phyloP scores from a whole-genome alignment of 2,888 invertebrate genomes.

The Caenorhabditis sulstoni region DNA sequence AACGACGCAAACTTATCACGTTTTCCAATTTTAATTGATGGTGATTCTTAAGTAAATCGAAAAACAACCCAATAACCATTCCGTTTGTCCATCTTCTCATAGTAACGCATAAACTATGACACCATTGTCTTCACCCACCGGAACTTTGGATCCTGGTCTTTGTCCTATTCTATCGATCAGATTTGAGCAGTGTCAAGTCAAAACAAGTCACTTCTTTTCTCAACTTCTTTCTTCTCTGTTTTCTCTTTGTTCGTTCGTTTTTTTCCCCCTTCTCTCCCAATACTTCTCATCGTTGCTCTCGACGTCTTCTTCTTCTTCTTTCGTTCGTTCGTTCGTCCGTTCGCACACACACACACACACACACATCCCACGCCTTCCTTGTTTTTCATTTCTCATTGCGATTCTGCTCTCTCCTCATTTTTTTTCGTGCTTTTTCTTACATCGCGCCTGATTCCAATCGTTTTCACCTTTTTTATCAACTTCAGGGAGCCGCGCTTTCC shows the following conservation, averaged over 20 bases:
- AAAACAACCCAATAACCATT: no score
- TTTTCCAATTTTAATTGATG: no score
- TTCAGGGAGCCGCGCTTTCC: conserved; percentile 49
- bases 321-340: conserved; percentile 26
- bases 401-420: not conserved
- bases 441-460: no score
- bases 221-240: conserved; percentile 24
- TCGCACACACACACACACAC: not conserved
- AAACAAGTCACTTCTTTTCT: conserved; percentile 34
- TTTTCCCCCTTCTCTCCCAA: conserved; percentile 28
- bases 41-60: no score
- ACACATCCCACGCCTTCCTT: conserved; percentile 39
- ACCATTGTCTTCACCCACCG: no score
- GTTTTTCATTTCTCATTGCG: conserved; percentile 19
- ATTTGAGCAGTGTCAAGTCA: conserved; percentile 31
- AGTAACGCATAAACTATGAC: no score
- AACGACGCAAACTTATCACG: no score
- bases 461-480: not conserved
- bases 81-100: not conserved
- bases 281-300: conserved; percentile 41
- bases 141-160: conserved; percentile 14
- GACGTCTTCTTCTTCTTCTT: conserved; percentile 6
- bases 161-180: conserved; percentile 33
- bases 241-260: no score
- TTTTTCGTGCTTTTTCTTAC: not conserved